Evolutionary conservation across 2,797 vertebrate genomes (phyloP), one percentile per base, ranked within the genome.

Genomic region (Sparus aurata): DNA sequence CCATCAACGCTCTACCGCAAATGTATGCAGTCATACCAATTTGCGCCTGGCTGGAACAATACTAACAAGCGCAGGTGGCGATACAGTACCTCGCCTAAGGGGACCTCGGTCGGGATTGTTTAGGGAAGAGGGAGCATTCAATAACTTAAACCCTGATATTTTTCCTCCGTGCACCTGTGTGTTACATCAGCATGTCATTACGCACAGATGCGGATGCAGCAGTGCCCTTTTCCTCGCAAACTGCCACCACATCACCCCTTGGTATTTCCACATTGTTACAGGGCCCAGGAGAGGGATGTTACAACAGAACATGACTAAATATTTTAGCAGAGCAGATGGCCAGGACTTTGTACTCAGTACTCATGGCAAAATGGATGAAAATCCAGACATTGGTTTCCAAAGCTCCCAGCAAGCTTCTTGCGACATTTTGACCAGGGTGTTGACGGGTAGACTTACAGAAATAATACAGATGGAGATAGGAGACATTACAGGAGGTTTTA

Each of bases 271-370:
- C 82, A 63, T 74, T 27, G 73, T 83, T 75, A 85, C 69, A 58
- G 74, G 86, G 62, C 82, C 84, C 79, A 76, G 58, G 85, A 91
- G 85, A 88, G 66, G 45, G 52, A 77, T 58, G 20, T 65, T 75
- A 75, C 87, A 74, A 77, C 82, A 54, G 75, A 86, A 82, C 83
- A 78, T 68, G 83, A 84, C 82, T 91, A 79, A 94, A 91, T 91
- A 91, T 91, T 92, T 90, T 68, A 93, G 73, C 72, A 58, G 77
- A 89, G 79, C 88, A 91, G 89, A 92, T 92, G 91, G 89, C 73
- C 53, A 27, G 67, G 67, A 86, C 80, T 82, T 89, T 85, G 75
- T 83, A n/a, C n/a, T n/a, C 76, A 59, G 64, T 61, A 61, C 62
- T 76, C 53, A 49, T 73, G 67, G 72, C 45, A 77, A 73, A 83